Conservation (phyloP, 1,140 invertebrate species). For the Anagrus nilaparvatae region DNA sequence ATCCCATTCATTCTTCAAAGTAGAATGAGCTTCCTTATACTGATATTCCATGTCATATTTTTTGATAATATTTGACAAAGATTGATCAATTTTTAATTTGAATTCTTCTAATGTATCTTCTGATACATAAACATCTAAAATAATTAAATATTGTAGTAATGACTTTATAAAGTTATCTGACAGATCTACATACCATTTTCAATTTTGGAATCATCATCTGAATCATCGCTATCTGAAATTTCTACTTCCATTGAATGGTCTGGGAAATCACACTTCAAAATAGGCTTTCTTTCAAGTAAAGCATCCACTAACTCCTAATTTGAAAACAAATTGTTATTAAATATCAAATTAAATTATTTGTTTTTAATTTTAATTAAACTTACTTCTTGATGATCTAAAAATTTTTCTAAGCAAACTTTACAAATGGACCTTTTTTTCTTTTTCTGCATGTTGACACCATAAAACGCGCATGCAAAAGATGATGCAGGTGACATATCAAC, state of each 20-base stretch:
- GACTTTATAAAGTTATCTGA: neutral
- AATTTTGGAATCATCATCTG: conserved; percentile 35
- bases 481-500: conserved; percentile 38
- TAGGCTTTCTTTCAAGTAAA: conserved; percentile 32
- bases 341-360: conserved; percentile 6
- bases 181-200: conserved; percentile 14
- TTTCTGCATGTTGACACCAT: conserved; percentile 37
- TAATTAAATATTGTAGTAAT: neutral
- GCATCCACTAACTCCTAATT: conserved; percentile 34
- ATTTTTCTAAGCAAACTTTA: conserved; percentile 37
- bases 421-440: conserved; percentile 43
- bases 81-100: conserved; percentile 25
- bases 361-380: conserved; percentile 1
- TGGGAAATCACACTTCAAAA: conserved; percentile 42
- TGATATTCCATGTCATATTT: conserved; percentile 37
- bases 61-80: conserved; percentile 23
- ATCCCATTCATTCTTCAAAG: conserved; percentile 23
- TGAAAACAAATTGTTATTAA: conserved; percentile 3
- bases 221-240: conserved; percentile 44
- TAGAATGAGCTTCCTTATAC: conserved; percentile 23
- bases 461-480: conserved; percentile 43
- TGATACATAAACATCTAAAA: conserved; percentile 23
- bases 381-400: conserved; percentile 38
- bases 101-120: conserved; percentile 27
- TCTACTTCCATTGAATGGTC: conserved; percentile 46